A percentile compares a stretch with the other conserved stretches of the same genome.
Evolutionary conservation across 2,888 invertebrate genomes (phyloP).

Genomic region (Anorthoa munda): DNA sequence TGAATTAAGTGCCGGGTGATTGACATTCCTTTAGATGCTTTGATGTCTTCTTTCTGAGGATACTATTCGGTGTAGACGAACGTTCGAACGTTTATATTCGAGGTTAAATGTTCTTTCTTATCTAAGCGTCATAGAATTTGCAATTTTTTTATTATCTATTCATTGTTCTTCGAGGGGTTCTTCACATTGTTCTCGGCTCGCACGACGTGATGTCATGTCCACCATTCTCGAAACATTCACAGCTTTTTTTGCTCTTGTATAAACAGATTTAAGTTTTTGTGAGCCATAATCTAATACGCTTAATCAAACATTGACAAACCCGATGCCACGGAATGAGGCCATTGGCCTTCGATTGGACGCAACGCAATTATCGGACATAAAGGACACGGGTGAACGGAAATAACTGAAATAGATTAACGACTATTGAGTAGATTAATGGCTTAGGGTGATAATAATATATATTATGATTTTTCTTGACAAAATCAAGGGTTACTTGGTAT

Average conservation of each 20-base stretch:
- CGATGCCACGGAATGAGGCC: conserved; percentile 74
- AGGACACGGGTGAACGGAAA: conserved; percentile 75
- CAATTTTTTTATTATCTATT: conserved; percentile 77
- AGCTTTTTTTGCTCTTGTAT: conserved; percentile 73
- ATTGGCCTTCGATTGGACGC: conserved; percentile 71
- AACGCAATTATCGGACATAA: conserved; percentile 69
- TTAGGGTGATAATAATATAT: neutral
- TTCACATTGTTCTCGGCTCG: conserved; percentile 78
- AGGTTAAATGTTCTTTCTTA: conserved; percentile 67
- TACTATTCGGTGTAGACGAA: neutral
- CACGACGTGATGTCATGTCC: conserved; percentile 79
- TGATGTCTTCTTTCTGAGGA: conserved; percentile 6
- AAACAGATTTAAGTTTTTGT: conserved; percentile 70
- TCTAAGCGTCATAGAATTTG: conserved; percentile 74
- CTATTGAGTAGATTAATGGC: conserved; percentile 53
- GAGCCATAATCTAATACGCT: conserved; percentile 73
- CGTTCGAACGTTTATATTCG: conserved; percentile 10
- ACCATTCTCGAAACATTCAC: conserved; percentile 74
- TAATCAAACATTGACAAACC: conserved; percentile 79
- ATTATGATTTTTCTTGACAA: conserved; percentile 13
- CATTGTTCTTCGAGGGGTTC: conserved; percentile 79
- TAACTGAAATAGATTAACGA: conserved; percentile 73
- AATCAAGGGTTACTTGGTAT: conserved; percentile 64
- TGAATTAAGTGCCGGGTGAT: conserved; percentile 50
- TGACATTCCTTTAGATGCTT: conserved; percentile 16